Evolutionary conservation across 2,888 invertebrate genomes (phyloP), one percentile per base, ranked within the genome.

Genomic region (Erpobdella octoculata): DNA sequence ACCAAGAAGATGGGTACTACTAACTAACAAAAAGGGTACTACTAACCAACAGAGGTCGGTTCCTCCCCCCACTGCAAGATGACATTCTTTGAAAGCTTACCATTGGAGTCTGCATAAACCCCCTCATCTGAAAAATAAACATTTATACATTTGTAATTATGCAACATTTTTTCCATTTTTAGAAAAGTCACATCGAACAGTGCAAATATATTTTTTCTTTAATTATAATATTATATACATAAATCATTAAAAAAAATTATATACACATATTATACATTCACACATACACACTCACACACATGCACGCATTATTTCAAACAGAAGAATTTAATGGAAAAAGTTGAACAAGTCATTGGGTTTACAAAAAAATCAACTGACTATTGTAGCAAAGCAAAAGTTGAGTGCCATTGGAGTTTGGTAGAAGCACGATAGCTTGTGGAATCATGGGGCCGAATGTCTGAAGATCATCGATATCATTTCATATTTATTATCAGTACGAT

Each of bases 371-470:
- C 25, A 62, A 83, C 86, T 83, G 79, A 86, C 86, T 99, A 85
- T 99, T 96, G 83, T 98, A 99, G 86, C 98, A 99, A 77, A 99
- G 87, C 79, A 99, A 87, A 77, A 99, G 87, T 84, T 98, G 96
- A 89, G 96, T 93, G 75, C 98, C 98, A 84, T 94, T 94, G 76
- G 95, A 94, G 85, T 97, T 96, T 74, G 98, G 98, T 84, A 99
- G 88, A 78, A 97, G 93, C 79, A 99, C 97, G 83, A 99, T 98
- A 85, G 97, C 97, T 86, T 99, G 98, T 76, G 98, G 98, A 81
- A 90, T 89, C 83, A 99, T 94, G 8, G 75, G 71, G 1, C 67
- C 73, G 28, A 69, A 69, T 15, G 31, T 35, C 58, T 58, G 53
- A 53, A 53, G 21, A 53, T 8, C 6, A 53, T 8, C 3, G 15